A percentile compares a stretch with the other conserved stretches of the same genome.
Evolutionary conservation across 2,888 invertebrate species (phyloP).

Genomic region (Lucinisca nassula): DNA sequence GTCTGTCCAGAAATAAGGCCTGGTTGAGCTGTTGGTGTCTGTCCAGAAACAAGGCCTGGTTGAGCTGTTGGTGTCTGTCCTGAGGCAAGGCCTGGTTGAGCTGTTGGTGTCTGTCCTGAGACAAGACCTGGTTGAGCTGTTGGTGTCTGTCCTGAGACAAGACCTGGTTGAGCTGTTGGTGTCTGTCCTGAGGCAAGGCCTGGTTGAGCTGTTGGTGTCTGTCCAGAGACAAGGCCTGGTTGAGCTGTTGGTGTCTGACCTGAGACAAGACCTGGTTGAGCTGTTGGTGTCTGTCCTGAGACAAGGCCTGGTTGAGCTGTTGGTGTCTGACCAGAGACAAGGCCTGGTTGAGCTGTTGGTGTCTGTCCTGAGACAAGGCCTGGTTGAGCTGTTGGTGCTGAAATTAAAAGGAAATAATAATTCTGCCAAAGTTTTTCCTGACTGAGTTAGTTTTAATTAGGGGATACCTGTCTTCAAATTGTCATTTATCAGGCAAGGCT

Average conservation of each 20-base stretch:
- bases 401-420: neutral
- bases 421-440: too few relatives aligned
- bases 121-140: constrained; percentile 11
- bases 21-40: constrained; percentile 53
- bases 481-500: too few relatives aligned
- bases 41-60: constrained; percentile 25
- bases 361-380: neutral
- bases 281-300: constrained; percentile 13
- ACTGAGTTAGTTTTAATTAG: too few relatives aligned
- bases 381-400: constrained; percentile 21
- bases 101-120: constrained; percentile 23
- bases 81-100: constrained; percentile 35
- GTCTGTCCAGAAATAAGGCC: neutral
- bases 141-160: neutral
- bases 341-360: constrained; percentile 27
- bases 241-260: constrained; percentile 23
- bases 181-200: neutral
- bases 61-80: constrained; percentile 49
- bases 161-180: constrained; percentile 17
- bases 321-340: neutral
- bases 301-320: neutral
- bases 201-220: constrained; percentile 59
- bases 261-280: neutral
- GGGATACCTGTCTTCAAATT: too few relatives aligned
- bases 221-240: constrained; percentile 2